These are phyloP conservation scores for Tangara arthus DNA, from an alignment of 2,797 vertebrate genomes.

Conservation along the genomic window DNA sequence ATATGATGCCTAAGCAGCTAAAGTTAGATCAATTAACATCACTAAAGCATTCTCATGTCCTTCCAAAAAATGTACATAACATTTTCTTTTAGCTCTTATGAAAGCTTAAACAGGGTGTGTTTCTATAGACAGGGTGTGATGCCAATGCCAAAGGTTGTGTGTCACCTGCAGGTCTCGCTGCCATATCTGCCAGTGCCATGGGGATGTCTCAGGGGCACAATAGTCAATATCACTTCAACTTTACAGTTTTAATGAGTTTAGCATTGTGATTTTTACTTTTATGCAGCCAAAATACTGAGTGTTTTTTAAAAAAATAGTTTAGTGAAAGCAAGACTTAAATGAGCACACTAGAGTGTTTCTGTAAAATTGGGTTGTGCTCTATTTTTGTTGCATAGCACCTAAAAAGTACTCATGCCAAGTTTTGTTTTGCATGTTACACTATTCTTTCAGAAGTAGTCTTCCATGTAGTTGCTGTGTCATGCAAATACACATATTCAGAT, in stretches of 20 bases:
- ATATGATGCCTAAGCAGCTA: neutral
- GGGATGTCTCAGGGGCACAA: neutral
- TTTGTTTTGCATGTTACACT: neutral
- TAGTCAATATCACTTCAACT: neutral
- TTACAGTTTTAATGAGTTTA: neutral
- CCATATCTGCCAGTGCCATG: accelerated
- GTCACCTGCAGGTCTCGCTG: neutral
- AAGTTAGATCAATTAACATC: neutral
- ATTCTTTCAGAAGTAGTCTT: neutral
- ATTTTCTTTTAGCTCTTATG: neutral
- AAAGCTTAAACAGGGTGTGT: neutral
- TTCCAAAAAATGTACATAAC: neutral
- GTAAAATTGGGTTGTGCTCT: neutral
- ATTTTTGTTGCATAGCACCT: neutral
- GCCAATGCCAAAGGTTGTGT: neutral
- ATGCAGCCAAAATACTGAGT: neutral
- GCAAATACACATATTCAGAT: neutral
- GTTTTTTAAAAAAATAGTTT: neutral
- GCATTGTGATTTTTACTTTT: neutral
- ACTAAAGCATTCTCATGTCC: neutral
- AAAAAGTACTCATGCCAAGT: neutral
- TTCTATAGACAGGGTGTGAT: neutral
- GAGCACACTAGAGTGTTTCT: neutral
- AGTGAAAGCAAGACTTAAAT: neutral
- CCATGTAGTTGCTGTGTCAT: neutral